A percentile compares a stretch with the other conserved stretches of the same genome.
phyloP scores from a whole-genome alignment of 2,888 invertebrate genomes.

The Tipula confusa region DNA sequence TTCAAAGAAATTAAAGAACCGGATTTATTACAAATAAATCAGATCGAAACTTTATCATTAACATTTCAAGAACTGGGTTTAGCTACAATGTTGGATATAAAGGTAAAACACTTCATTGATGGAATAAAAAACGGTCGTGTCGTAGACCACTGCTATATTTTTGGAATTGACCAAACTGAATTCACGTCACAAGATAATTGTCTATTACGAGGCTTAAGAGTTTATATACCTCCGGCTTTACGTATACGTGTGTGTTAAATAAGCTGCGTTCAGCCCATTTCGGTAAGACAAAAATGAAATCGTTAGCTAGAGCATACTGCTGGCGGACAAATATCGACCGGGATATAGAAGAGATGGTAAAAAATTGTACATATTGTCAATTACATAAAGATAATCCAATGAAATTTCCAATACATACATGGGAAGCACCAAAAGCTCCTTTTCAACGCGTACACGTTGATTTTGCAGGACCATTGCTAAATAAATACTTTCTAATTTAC shows the following conservation, averaged over 20 bases:
- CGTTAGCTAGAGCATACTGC: too few relatives aligned
- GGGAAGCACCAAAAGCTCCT: neutral
- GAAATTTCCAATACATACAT: neutral
- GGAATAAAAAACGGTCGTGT: neutral
- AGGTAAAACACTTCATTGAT: neutral
- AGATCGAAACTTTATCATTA: neutral
- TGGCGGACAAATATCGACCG: neutral
- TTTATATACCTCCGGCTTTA: neutral
- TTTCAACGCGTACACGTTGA: neutral
- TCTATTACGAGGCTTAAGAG: neutral
- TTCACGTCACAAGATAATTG: neutral
- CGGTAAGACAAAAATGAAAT: neutral
- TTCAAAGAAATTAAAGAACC: too few relatives aligned
- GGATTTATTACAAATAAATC: too few relatives aligned
- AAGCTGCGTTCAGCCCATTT: neutral
- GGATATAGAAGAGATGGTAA: neutral
- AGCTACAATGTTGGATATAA: neutral
- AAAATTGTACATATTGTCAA: neutral
- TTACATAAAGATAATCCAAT: neutral
- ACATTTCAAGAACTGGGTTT: neutral
- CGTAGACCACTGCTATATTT: neutral
- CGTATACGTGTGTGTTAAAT: neutral
- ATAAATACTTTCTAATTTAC: neutral
- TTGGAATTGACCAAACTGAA: neutral
- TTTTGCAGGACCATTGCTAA: too few relatives aligned